phyloP scores from a whole-genome alignment of 2,797 vertebrate genomes.

The Apodemus agrarius region DNA sequence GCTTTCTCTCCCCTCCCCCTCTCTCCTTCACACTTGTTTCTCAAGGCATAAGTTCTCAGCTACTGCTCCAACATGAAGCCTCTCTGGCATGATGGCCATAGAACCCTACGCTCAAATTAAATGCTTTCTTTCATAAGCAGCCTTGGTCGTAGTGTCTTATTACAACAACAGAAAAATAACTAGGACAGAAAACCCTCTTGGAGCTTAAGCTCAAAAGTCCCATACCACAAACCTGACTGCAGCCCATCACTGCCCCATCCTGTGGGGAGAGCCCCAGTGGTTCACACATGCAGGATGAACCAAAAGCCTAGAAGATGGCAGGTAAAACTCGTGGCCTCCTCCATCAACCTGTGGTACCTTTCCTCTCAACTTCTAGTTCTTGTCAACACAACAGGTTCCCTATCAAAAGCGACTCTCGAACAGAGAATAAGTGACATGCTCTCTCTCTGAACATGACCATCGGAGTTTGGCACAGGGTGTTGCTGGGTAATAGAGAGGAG shows the following conservation, averaged over 20 bases:
- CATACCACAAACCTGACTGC: not conserved
- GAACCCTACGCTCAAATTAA: not conserved
- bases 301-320: not conserved
- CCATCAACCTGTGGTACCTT: not conserved
- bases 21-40: not conserved
- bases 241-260: no score
- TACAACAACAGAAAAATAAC: not conserved
- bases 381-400: not conserved
- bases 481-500: not conserved
- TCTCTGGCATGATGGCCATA: no score
- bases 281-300: not conserved
- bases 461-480: not conserved
- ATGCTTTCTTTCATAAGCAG: not conserved
- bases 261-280: no score
- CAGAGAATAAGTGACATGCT: not conserved
- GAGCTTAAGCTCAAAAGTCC: not conserved
- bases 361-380: not conserved
- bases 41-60: not conserved
- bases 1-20: not conserved
- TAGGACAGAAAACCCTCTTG: not conserved
- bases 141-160: not conserved
- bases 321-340: not conserved
- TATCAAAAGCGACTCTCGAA: not conserved
- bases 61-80: not conserved
- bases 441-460: not conserved